These are phyloP conservation scores for Sarcophaga caerulescens DNA, from an alignment of 2,888 invertebrate species.

Conservation along the genomic window DNA sequence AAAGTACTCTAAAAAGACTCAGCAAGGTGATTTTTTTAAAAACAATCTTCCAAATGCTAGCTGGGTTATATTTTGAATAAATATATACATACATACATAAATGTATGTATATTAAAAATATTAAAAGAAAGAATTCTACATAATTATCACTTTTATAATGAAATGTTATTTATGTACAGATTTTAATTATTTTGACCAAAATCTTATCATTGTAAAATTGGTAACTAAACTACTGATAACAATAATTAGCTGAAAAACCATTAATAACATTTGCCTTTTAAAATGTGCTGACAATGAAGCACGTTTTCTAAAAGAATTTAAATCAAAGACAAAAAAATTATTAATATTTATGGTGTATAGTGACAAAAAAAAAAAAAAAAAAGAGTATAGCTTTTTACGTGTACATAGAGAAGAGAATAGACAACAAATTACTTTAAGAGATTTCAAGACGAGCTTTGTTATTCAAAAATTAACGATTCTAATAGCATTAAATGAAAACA, in stretches of 20 bases:
- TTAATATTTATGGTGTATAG: background rate
- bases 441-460: background rate
- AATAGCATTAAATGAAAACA: background rate
- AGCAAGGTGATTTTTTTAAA: too few relatives aligned
- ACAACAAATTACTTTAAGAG: background rate
- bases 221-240: conserved; percentile 31
- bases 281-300: conserved; percentile 11
- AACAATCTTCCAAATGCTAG: too few relatives aligned
- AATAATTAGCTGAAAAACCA: background rate
- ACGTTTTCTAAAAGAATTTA: conserved; percentile 35
- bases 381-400: background rate
- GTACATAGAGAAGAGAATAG: background rate
- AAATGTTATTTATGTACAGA: background rate
- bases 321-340: conserved; percentile 22
- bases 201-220: conserved; percentile 36
- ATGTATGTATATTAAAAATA: background rate
- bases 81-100: background rate
- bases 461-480: background rate
- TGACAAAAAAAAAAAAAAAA: background rate
- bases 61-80: too few relatives aligned
- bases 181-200: background rate
- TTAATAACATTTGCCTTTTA: background rate
- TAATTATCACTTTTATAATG: too few relatives aligned
- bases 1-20: too few relatives aligned
- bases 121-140: background rate